Conservation (phyloP, 2,888 invertebrate species). For the Plutella xylostella region DNA sequence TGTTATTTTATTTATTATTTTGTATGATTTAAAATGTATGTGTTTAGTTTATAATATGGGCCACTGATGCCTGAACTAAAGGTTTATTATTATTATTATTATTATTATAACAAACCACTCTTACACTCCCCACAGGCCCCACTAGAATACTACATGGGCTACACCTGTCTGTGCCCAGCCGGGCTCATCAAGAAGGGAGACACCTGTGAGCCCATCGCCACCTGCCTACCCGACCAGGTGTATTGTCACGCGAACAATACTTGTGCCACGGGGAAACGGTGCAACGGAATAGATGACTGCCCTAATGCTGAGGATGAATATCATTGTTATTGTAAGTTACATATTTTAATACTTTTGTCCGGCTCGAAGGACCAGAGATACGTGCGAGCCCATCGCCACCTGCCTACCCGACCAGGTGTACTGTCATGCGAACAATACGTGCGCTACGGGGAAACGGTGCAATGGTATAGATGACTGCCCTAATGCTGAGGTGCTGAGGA, state of each 20-base stretch:
- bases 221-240: conserved; percentile 59
- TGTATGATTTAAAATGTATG: no score
- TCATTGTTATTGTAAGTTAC: conserved; percentile 51
- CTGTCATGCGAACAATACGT: conserved; percentile 53
- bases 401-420: conserved; percentile 62
- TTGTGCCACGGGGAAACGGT: conserved; percentile 48
- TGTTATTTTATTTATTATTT: no score
- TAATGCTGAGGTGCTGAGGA: conserved; percentile 66
- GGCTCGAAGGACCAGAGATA: conserved; percentile 65
- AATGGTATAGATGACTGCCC: conserved; percentile 64
- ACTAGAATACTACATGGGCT: conserved; percentile 14
- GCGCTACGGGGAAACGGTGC: conserved; percentile 51
- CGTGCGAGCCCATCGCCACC: conserved; percentile 63
- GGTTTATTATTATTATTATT: no score
- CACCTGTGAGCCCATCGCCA: conserved; percentile 64
- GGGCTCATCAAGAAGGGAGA: conserved; percentile 69
- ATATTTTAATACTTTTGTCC: no score
- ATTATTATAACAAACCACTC: no score
- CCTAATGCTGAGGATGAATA: conserved; percentile 67
- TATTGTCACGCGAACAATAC: conserved; percentile 53
- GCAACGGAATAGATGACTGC: conserved; percentile 67
- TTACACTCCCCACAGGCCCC: conserved; percentile 8
- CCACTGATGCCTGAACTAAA: no score
- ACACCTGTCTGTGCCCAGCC: conserved; percentile 73
- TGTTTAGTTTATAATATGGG: no score